Evolutionary conservation across 23 tunicate species (phyloP), one percentile per base, ranked within the genome.

Genomic region (Aplidium turbinatum): DNA sequence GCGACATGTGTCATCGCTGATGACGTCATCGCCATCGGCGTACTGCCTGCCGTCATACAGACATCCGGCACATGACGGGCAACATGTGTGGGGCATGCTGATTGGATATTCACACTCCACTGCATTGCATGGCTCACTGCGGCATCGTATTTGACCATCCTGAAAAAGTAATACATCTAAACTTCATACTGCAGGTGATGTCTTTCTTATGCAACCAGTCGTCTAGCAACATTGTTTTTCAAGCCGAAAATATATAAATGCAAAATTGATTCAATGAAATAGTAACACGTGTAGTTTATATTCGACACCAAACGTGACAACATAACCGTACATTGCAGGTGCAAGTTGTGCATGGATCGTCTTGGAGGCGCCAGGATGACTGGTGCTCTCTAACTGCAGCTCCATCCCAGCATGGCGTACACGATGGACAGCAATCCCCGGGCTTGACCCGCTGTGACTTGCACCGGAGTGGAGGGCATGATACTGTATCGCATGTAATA

Each of bases 351-450:
- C 96, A 88, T 1, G 87, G 72, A 68, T 88, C 74, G 4, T 57
- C 39, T 6, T 50, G 53, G 53, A 81, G 29, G 25, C 77, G 75
- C 96, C 96, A 88, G 2, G 83, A 45, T 47, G 87, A 82, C 11
- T 83, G 87, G 50, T 81, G 78, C 20, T 68, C 73, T 29, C 66
- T 33, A 7, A 47, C 40, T 47, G 33, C 68, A 9, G 75, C 58
- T 32, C 79, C 87, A 47, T 81, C 47, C 9, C 36, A 27, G 55
- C 96, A 88, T 2, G 83, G 60, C 23, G 68, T 46, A 71, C 96
- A 88, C 20, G 60, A 58, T 20, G 82, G 87, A 66, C 96, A 88
- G 35, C 96, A 88, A 54, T 88, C 87, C 7, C 87, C 87, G 6
- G 68, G 39, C 25, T 50, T 51, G 3, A 18, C 35, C 19, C 54